These are phyloP conservation scores for Acanthisitta chloris DNA, from an alignment of 2,113 vertebrate species.

Conservation along the genomic window DNA sequence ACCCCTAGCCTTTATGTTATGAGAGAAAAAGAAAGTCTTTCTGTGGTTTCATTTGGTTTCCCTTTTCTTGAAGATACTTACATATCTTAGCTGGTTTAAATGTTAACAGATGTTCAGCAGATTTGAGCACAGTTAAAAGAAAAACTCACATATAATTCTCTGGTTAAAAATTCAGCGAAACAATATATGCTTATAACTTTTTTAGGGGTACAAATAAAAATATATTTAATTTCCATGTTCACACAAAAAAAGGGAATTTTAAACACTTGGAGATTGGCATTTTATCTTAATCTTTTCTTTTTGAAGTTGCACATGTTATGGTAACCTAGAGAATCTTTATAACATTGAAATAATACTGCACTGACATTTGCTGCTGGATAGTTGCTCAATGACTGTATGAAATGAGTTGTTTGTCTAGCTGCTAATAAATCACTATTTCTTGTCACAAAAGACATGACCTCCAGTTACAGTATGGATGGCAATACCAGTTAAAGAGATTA, in stretches of 20 bases:
- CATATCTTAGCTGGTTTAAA: conserved; percentile 11
- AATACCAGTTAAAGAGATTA: neutral
- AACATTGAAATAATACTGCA: neutral
- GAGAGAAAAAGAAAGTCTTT: neutral
- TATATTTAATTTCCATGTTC: neutral
- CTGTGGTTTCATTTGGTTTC: neutral
- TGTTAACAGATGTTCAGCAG: conserved; percentile 8
- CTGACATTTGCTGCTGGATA: neutral
- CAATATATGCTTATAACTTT: neutral
- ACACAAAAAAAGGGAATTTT: neutral
- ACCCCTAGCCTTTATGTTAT: neutral
- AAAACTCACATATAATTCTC: neutral
- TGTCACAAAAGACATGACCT: neutral
- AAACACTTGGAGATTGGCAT: neutral
- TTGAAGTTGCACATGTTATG: neutral
- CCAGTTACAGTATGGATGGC: neutral
- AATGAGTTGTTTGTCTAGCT: neutral
- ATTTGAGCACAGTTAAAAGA: neutral
- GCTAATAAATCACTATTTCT: neutral
- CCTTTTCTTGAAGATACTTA: neutral
- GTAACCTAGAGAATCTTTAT: neutral
- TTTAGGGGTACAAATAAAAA: neutral
- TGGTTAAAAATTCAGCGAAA: neutral
- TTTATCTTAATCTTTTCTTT: neutral
- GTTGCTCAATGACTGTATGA: neutral